Percentiles rank a stretch among this genome's conserved stretches.
Evolutionary conservation across 2,113 vertebrate genomes (phyloP).

Genomic region (Trematocara variabile): DNA sequence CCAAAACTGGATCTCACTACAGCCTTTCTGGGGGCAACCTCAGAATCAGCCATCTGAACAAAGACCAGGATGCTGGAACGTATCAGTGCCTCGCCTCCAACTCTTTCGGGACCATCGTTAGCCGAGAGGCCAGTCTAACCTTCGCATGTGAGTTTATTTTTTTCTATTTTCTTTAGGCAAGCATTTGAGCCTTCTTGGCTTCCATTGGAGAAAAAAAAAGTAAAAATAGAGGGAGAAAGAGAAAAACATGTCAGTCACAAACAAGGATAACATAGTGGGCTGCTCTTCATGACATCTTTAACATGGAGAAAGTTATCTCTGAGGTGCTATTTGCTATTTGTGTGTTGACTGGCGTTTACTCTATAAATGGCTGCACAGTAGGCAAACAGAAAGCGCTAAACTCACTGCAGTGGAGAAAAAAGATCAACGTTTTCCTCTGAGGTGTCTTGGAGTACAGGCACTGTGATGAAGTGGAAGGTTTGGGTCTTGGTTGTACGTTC

Average conservation of each 20-base stretch:
- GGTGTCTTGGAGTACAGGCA: not conserved
- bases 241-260: not conserved
- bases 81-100: conserved; percentile 97
- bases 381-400: not conserved
- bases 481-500: not conserved
- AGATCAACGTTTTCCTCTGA: not conserved
- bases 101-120: conserved; percentile 89
- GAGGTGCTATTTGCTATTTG: conserved; percentile 8
- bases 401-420: not conserved
- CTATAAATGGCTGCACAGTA: not conserved
- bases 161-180: not conserved
- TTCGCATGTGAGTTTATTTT: conserved; percentile 90
- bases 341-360: not conserved
- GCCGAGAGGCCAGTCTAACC: conserved; percentile 88
- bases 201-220: not conserved
- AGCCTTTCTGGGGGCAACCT: conserved; percentile 88
- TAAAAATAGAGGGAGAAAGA: not conserved
- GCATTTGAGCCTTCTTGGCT: not conserved
- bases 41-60: conserved; percentile 88
- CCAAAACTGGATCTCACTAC: conserved; percentile 86
- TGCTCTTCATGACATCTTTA: conserved; percentile 11
- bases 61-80: conserved; percentile 84
- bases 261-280: not conserved
- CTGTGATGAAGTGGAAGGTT: not conserved
- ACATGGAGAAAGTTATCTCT: conserved; percentile 23